Base-by-base conservation (phyloP, 1,140 invertebrate species). In the Heliconius nattereri region DNA sequence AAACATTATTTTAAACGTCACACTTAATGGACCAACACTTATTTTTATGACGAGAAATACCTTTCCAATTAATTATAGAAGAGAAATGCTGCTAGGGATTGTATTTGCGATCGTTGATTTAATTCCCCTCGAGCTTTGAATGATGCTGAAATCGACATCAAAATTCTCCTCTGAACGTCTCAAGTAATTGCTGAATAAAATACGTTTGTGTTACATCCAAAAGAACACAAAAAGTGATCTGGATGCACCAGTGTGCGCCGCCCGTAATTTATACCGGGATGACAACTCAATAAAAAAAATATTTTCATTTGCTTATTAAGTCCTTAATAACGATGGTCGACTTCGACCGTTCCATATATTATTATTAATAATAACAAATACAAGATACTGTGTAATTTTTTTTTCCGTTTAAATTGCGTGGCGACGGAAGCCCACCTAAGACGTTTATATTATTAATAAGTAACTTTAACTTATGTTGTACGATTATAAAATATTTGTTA, bases 281-380 rank as follows among this genome's bases (percentile, higher is more conserved):
- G 92, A 94, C 91, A 92, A 91, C 89, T 94, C 91, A 93, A 94
- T 94, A 94, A 94, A 93, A 66, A 92, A 94, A 94, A 93, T 94
- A 89, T 92, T 93, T 93, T 91, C 93, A 94, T 94, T 94, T 94
- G 91, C 91, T 94, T 94, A 94, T 94, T 93, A 91, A 94, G 92
- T 86, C 90, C 89, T 94, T 93, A 93, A 94, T 92, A 94, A 92
- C 88, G 91, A 88, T 87, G 86, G 86, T 84, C 85, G 84, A 82
- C 85, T 75, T 77, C 40, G 85, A 78, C 82, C 83, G 88, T 89
- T 91, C 86, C 89, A 89, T 87, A 89, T 88, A 87, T 87, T 88
- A 76, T 76, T 76, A 72, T 73, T 60, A 78, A 88, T 88, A 90
- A 90, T 86, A 89, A 89, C 85, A 90, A 89, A 89, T 89, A 87